Base-by-base conservation (phyloP, 2,797 vertebrate species). In the Myotis myotis region DNA sequence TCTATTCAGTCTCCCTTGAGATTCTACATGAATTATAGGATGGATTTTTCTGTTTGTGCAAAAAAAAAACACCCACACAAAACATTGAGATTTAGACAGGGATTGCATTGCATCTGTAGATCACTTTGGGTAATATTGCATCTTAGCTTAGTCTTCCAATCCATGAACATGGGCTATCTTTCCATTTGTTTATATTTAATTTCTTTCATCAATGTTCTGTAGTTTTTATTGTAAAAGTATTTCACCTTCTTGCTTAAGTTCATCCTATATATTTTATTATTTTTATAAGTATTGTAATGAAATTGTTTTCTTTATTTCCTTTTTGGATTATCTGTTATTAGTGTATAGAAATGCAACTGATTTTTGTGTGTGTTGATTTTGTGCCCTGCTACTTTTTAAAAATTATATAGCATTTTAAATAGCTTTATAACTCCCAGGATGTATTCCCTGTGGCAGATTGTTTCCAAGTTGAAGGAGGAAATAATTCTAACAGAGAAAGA, bases 391-490 rank as follows among this genome's bases (percentile, higher is more conserved):
- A 23, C 23, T 82, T 78, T 41, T 22, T 12, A 81, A 55, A 72
- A 85, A 33, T 53, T 74, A 33, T 4, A 44, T 11, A 53, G 76
- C 4, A 2, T 83, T 91, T 62, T 75, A 87, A 47, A 49, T 80
- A 66, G n/a, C 74, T 60, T 33, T 6, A 0, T 95, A 94, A 97
- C 60, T 62, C 68, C 17, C 30, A 36, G 57, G 28, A 25, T 96
- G 41, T 95, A 96, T 95, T 96, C 90, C 86, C 53, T 62, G 44
- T 94, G 33, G 74, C 92, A 99, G 99, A 99, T 99, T 95, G 98
- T 99, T 97, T 99, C 98, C 88, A 99, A 99, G 97, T 98, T 99
- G 97, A 99, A 99, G 97, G 99, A 99, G 92, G 99, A 99, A 98
- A 99, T 99, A 20, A 98, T 98, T 91, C 96, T 99, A 68, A 99